Percentiles rank a stretch among this genome's conserved stretches.
These are phyloP conservation scores for Cryptus viduatorius DNA, from an alignment of 2,888 invertebrate genomes.

Conservation along the genomic window DNA sequence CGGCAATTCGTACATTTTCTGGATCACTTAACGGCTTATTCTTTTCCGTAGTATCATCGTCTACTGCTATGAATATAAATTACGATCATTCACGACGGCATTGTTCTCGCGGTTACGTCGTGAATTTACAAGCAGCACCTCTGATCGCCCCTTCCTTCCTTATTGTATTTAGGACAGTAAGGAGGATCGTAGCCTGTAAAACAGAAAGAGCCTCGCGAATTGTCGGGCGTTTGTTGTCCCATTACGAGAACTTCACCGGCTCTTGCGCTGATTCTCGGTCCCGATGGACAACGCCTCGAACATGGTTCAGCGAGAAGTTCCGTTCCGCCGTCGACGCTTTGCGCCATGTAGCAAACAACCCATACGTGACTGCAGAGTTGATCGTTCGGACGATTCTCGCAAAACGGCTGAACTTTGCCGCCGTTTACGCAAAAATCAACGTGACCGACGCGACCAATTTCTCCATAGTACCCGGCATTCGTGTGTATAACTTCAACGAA, in stretches of 20 bases:
- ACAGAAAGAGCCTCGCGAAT: conserved; percentile 90
- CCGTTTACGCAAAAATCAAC: conserved; percentile 94
- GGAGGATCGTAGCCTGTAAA: conserved; percentile 88
- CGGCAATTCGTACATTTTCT: conserved; percentile 15
- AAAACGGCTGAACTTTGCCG: conserved; percentile 91
- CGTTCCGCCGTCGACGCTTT: conserved; percentile 88
- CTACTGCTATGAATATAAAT: conserved; percentile 9
- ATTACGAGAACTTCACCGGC: conserved; percentile 88
- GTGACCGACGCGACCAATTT: conserved; percentile 90
- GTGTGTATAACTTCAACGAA: conserved; percentile 93
- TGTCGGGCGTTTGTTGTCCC: conserved; percentile 91
- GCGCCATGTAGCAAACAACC: conserved; percentile 92
- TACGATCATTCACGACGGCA: neutral
- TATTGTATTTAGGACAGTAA: conserved; percentile 88
- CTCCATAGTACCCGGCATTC: conserved; percentile 92
- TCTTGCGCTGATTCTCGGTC: conserved; percentile 86
- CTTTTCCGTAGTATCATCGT: neutral
- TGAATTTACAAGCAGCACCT: conserved; percentile 88
- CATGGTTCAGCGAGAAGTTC: conserved; percentile 89
- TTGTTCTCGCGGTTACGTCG: conserved; percentile 10
- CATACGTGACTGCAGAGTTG: conserved; percentile 93
- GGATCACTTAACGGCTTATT: conserved; percentile 5
- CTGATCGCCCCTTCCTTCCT: conserved; percentile 87
- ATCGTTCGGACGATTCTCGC: conserved; percentile 89
- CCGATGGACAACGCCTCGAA: conserved; percentile 90